Conservation (phyloP, 2,888 invertebrate genomes). For the Microplitis deprimator region DNA sequence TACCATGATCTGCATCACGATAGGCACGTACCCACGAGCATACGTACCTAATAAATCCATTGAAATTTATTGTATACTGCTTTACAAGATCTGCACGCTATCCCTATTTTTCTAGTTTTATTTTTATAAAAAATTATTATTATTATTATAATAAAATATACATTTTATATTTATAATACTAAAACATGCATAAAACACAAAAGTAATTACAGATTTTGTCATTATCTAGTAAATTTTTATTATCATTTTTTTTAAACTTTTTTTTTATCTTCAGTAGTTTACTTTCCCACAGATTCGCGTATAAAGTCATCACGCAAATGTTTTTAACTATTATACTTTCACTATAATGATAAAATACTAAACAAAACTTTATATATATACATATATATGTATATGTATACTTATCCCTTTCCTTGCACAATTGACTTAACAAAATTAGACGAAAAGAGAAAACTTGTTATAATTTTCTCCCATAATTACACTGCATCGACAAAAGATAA, state of each 20-base stretch:
- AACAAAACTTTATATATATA: neutral
- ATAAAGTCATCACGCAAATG: conserved; percentile 3
- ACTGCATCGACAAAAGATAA: no score
- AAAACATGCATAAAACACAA: neutral
- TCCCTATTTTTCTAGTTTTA: conserved; percentile 21
- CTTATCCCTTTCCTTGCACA: conserved; percentile 26
- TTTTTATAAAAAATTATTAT: conserved; percentile 11
- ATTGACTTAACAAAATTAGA: conserved; percentile 36
- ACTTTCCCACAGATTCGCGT: conserved; percentile 1
- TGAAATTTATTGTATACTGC: conserved; percentile 49
- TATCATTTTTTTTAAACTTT: neutral
- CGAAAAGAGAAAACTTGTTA: conserved; percentile 27
- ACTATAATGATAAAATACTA: conserved; percentile 1
- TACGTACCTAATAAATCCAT: conserved; percentile 48
- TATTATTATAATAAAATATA: neutral
- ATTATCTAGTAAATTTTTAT: neutral
- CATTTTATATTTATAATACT: neutral
- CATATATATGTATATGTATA: no score
- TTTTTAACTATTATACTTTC: conserved; percentile 22
- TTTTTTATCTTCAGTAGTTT: neutral
- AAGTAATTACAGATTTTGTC: neutral
- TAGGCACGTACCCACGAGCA: conserved; percentile 44
- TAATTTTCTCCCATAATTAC: conserved; percentile 31
- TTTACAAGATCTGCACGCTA: conserved; percentile 40
- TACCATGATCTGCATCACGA: conserved; percentile 41